Evolutionary conservation across 2,888 invertebrate species (phyloP), one percentile per base, ranked within the genome.

Genomic region (Epinotia nisella): DNA sequence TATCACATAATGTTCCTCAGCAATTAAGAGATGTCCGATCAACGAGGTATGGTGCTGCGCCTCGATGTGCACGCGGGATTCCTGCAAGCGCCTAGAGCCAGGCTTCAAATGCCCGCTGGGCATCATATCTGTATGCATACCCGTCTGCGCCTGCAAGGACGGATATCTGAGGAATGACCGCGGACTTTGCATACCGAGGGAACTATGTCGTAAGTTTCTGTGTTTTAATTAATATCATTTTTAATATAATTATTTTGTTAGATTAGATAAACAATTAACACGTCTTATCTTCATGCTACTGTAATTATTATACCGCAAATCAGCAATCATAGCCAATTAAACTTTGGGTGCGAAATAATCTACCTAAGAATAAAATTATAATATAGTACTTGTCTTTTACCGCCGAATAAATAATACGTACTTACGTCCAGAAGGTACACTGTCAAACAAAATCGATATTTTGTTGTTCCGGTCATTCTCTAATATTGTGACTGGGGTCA

Each of bases 11-110:
- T 51, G 29, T 51, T 58, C 21, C 35, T 21, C 41, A 70, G 70
- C 70, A 29, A 45, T 58, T 13, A 70, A 70, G 29, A 58, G 0
- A 21, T 70, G 70, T 51, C 70, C 70, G n/a, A 64, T 51, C 0
- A 70, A 70, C 10, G 70, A 70, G 19, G 70, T 58, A 19, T 70
- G 70, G 70, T 58, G 70, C 41, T 70, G 70, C 19, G 56, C 70
- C 11, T 64, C 64, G 3, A 49, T 64, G 58, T 70, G 70, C 49
- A 11, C 64, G 24, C 11, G 39, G 13, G 70, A 70, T 58, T 64
- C 62, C 24, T 70, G 64, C 64, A 58, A 56, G 35, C 29, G 21
- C 7, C 56, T 35, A 13, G 64, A 70, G 19, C 49, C 56, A 11
- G 58, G 56, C 19, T 70, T 64, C 64, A 49, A 64, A 35, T 70